phyloP scores from a whole-genome alignment of 2,797 vertebrate genomes.

The Lepidocolaptes lacrymiger region DNA sequence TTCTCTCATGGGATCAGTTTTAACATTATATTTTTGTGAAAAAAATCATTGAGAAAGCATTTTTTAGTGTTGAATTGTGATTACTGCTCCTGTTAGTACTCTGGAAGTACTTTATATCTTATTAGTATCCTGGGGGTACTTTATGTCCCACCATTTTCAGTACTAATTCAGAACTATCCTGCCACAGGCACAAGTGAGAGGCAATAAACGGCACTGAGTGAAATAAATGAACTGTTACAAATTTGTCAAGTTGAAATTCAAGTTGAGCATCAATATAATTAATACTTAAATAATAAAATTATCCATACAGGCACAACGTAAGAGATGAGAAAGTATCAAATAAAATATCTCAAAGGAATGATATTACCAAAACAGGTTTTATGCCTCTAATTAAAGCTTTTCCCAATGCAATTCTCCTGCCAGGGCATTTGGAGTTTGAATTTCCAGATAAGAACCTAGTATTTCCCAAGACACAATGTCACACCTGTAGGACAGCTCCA shows the following conservation, averaged over 20 bases:
- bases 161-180: not conserved
- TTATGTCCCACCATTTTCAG: not conserved
- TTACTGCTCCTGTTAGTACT: not conserved
- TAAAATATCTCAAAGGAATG: no score
- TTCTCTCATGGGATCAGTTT: not conserved
- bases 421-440: no score
- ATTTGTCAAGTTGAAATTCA: not conserved
- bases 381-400: no score
- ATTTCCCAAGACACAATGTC: no score
- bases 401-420: no score
- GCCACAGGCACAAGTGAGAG: not conserved
- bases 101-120: not conserved
- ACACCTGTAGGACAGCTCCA: no score
- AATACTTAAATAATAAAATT: no score
- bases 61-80: not conserved
- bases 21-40: accelerated
- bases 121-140: not conserved
- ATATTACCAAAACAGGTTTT: no score
- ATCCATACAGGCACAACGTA: no score
- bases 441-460: no score
- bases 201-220: not conserved
- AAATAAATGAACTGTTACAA: not conserved
- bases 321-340: no score
- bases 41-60: not conserved
- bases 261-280: no score